phyloP scores from a whole-genome alignment of 2,888 invertebrate genomes.

The Bugulina stolonifera region DNA sequence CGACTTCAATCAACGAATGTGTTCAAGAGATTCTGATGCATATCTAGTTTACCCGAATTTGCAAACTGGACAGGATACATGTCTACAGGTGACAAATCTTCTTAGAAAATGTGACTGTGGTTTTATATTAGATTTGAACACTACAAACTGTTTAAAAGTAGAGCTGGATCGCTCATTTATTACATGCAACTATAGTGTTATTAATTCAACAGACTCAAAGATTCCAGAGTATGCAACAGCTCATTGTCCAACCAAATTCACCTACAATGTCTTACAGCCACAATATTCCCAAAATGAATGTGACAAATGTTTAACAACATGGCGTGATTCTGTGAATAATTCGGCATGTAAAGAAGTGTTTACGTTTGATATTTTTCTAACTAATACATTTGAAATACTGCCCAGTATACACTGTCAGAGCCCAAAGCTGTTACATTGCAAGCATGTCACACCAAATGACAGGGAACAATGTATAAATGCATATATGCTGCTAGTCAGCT shows the following conservation, averaged over 20 bases:
- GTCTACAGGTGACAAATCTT: neutral
- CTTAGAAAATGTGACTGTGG: neutral
- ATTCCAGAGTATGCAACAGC: neutral
- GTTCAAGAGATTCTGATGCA: neutral
- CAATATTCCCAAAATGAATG: neutral
- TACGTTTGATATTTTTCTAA: neutral
- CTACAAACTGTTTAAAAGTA: too few relatives aligned
- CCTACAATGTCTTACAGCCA: neutral
- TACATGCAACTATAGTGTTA: too few relatives aligned
- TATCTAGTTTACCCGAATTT: neutral
- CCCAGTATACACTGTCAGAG: slow-evolving; percentile 3
- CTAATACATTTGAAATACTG: neutral
- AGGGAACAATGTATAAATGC: neutral
- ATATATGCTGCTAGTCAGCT: neutral
- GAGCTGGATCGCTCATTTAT: too few relatives aligned
- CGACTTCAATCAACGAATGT: neutral
- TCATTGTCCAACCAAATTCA: neutral
- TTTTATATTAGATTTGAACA: neutral
- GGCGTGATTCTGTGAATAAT: neutral
- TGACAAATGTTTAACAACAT: neutral
- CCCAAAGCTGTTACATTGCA: neutral
- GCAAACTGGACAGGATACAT: neutral
- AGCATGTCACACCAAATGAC: neutral
- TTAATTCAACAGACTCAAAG: too few relatives aligned
- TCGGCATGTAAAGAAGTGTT: neutral